Base-by-base conservation (phyloP, 2,113 vertebrate genomes). In the Heptranchias perlo region DNA sequence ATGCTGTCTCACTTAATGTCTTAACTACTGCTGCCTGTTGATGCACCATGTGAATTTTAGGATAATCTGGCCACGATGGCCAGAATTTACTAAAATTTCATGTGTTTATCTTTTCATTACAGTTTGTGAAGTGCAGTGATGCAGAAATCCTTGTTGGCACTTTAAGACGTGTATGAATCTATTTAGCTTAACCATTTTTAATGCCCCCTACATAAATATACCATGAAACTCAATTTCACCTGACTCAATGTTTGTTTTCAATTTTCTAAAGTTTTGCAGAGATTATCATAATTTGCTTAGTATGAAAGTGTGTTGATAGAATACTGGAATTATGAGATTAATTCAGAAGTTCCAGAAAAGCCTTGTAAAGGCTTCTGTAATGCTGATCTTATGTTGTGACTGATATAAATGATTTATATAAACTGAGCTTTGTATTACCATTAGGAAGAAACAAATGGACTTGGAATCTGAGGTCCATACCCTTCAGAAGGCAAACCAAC, bases 401-500 rank as follows among this genome's bases (percentile, higher is more conserved):
- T 82, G 14, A 5, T 92, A 35, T 44, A 44, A 44, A 39, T 25
- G 10, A 28, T 54, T 31, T 87, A 1, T 49, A 89, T 89, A 21
- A 64, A 64, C n/a, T 62, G n/a, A 86, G 25, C 39, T 76, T 96
- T 76, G 25, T 47, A 16, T 89, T 61, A 62, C 39, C 95, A 96
- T 96, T 96, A 99, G 99, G 97, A 99, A 99, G 97, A 98, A 97
- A 96, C 96, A 98, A 35, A 97, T 98, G 96, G 99, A 99, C 97
- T 96, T 98, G 96, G 98, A 99, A 96, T 99, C 98, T 61, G 99
- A 99, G 96, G 98, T 98, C 97, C 98, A 98, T 49, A 99, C 99
- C 97, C 97, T 99, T 95, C 98, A 97, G 25, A 99, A 99, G 96
- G 98, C 98, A 96, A 99, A 99, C 96, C 97, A 97, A 49, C 98